Conservation (phyloP, 2,113 vertebrate genomes). For the Oophaga pumilio region DNA sequence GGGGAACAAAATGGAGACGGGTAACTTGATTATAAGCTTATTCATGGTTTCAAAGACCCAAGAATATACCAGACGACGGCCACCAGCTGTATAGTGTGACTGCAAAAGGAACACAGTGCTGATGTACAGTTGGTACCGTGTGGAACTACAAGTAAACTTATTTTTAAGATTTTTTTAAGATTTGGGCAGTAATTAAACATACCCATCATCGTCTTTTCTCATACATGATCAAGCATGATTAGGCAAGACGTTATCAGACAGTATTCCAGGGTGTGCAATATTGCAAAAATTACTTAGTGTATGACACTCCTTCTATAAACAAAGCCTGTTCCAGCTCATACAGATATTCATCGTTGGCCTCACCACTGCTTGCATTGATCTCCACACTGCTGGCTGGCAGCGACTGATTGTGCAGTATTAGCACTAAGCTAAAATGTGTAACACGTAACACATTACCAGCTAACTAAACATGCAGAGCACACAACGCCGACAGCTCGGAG, state of each 20-base stretch:
- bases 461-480: background rate
- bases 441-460: background rate
- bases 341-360: background rate
- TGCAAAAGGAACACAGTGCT: too few relatives aligned
- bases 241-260: background rate
- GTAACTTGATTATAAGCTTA: too few relatives aligned
- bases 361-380: background rate
- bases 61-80: too few relatives aligned
- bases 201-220: background rate
- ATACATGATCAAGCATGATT: background rate
- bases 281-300: background rate
- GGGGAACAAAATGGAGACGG: too few relatives aligned
- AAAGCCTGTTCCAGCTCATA: constrained; percentile 2
- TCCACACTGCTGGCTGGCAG: background rate
- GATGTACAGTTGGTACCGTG: too few relatives aligned
- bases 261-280: constrained; percentile 13
- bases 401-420: background rate
- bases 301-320: constrained; percentile 20
- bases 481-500: too few relatives aligned
- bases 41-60: too few relatives aligned
- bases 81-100: too few relatives aligned
- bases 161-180: too few relatives aligned
- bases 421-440: background rate
- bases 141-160: too few relatives aligned
- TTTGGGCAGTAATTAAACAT: too few relatives aligned